Evolutionary conservation across 2,888 invertebrate species (phyloP).

Genomic region (Apamea epomidion): DNA sequence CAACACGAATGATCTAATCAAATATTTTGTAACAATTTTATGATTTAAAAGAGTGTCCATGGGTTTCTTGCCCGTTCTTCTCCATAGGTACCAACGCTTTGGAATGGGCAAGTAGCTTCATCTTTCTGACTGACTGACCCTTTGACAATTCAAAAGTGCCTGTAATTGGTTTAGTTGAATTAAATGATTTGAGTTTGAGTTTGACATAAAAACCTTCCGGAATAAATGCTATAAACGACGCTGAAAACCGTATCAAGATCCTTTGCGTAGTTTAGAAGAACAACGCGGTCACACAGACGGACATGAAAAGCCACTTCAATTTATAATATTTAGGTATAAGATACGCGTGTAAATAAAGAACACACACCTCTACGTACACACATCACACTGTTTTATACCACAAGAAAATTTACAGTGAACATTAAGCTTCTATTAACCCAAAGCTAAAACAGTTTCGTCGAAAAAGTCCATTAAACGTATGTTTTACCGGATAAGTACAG

Average conservation of each 20-base stretch:
- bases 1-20: too few species aligned
- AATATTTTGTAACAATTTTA: too few species aligned
- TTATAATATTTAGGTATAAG: background rate
- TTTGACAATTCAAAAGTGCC: too few species aligned
- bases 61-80: too few species aligned
- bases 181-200: too few species aligned
- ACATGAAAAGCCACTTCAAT: background rate
- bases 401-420: constrained; percentile 58
- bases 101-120: too few species aligned
- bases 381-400: constrained; percentile 36
- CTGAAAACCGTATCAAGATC: background rate
- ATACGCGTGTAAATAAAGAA: background rate
- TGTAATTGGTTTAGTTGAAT: too few species aligned
- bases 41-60: too few species aligned
- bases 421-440: constrained; percentile 53
- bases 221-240: too few species aligned
- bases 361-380: background rate
- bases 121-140: too few species aligned
- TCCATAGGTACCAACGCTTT: too few species aligned
- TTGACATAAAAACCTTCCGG: too few species aligned
- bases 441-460: constrained; percentile 61
- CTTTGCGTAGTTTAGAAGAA: background rate
- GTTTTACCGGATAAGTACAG: constrained; percentile 68
- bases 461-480: constrained; percentile 69
- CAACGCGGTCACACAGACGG: background rate